Evolutionary conservation across 2,797 vertebrate species (phyloP).

Genomic region (Leuciscus waleckii): DNA sequence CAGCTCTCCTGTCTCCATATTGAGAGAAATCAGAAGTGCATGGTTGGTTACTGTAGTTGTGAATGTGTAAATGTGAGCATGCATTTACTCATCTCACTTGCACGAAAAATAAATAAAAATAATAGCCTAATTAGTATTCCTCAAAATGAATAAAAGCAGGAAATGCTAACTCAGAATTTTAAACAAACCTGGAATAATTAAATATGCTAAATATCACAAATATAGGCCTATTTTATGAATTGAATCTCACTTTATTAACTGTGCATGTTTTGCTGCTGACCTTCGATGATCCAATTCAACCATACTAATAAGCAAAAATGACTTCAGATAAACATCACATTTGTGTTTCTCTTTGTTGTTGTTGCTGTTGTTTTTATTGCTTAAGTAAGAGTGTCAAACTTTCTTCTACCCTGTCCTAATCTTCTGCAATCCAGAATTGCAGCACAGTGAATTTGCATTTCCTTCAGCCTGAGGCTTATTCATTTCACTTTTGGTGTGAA

Average conservation of each 20-base stretch:
- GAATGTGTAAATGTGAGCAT: not conserved
- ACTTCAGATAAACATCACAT: no score
- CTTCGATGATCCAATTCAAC: not conserved
- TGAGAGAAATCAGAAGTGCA: not conserved
- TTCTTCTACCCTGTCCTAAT: no score
- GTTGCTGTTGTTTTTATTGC: no score
- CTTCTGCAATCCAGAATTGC: no score
- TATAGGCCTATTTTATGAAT: not conserved
- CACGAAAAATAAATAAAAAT: no score
- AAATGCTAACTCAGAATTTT: not conserved
- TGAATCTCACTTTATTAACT: not conserved
- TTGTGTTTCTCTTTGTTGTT: no score
- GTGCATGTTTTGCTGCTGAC: not conserved
- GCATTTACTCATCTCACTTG: not conserved
- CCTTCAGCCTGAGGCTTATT: no score
- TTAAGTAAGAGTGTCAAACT: no score
- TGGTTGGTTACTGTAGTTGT: not conserved
- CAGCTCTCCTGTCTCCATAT: not conserved
- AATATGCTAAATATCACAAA: not conserved
- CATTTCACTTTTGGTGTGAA: no score
- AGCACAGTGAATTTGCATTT: no score
- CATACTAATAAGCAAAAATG: no score
- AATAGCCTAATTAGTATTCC: not conserved
- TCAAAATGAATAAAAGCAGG: not conserved
- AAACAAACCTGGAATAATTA: not conserved